Evolutionary conservation across 2,113 vertebrate genomes (phyloP).

Genomic region (Bos taurus): DNA sequence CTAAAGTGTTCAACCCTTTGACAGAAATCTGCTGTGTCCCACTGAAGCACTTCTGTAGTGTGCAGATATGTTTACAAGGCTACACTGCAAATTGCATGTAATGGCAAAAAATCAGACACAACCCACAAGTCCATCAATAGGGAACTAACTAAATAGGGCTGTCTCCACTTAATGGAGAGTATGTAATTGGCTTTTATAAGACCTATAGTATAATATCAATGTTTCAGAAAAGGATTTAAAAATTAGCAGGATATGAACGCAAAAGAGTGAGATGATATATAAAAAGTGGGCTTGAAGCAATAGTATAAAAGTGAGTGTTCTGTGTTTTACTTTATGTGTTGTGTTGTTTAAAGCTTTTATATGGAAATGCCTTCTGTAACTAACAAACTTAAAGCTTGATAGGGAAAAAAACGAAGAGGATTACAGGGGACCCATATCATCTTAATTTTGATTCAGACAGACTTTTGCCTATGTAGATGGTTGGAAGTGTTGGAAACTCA

Average conservation of each 20-base stretch:
- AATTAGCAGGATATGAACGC: neutral
- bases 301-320: neutral
- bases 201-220: neutral
- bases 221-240: neutral
- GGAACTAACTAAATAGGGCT: neutral
- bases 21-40: neutral
- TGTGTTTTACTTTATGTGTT: neutral
- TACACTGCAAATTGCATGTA: accelerated
- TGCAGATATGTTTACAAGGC: neutral
- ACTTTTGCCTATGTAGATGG: neutral
- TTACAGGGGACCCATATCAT: neutral
- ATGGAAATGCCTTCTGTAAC: neutral
- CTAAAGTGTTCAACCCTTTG: neutral
- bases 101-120: neutral
- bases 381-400: neutral
- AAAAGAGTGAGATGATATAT: neutral
- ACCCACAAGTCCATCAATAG: neutral
- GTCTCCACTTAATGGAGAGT: neutral
- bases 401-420: neutral
- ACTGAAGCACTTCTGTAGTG: accelerated
- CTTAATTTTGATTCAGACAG: neutral
- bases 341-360: neutral
- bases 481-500: neutral
- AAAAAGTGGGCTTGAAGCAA: neutral
- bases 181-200: neutral